phyloP scores from a whole-genome alignment of 2,888 invertebrate species.

The Aromia moschata region DNA sequence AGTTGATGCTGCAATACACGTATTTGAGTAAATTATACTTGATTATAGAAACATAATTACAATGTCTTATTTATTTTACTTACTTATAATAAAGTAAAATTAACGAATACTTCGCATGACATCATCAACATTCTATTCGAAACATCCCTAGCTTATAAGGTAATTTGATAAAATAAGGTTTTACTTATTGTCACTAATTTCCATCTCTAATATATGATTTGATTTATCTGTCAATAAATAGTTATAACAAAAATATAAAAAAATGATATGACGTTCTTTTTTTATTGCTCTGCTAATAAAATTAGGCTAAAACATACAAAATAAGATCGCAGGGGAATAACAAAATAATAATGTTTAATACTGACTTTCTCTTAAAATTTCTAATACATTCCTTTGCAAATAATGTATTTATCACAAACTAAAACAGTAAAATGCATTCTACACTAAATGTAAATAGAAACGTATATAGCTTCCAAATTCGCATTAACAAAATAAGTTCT shows the following conservation, averaged over 20 bases:
- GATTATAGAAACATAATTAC: background rate
- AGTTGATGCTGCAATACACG: background rate
- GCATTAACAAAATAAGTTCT: constrained; percentile 15
- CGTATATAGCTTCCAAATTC: background rate
- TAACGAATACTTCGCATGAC: background rate
- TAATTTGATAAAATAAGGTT: background rate
- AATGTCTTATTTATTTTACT: too few species aligned
- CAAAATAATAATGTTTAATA: constrained; percentile 10
- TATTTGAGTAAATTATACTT: background rate
- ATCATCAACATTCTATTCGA: background rate
- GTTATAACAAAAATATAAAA: constrained; percentile 7
- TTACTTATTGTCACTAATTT: constrained; percentile 21
- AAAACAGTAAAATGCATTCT: background rate
- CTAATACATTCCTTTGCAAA: background rate
- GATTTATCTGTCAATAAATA: constrained; percentile 1
- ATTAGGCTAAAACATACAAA: constrained; percentile 7
- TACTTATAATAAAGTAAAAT: background rate
- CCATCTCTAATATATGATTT: too few species aligned
- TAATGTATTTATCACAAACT: constrained; percentile 2
- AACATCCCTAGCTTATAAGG: background rate
- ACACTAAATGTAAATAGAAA: constrained; percentile 1
- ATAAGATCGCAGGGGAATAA: background rate
- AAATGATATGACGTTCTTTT: constrained; percentile 9
- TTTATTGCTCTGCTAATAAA: constrained; percentile 12
- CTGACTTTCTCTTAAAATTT: constrained; percentile 9